Percentiles rank a stretch among this genome's conserved stretches.
Evolutionary conservation across 1,140 invertebrate species (phyloP).

Genomic region (Drosophila grimshawi): DNA sequence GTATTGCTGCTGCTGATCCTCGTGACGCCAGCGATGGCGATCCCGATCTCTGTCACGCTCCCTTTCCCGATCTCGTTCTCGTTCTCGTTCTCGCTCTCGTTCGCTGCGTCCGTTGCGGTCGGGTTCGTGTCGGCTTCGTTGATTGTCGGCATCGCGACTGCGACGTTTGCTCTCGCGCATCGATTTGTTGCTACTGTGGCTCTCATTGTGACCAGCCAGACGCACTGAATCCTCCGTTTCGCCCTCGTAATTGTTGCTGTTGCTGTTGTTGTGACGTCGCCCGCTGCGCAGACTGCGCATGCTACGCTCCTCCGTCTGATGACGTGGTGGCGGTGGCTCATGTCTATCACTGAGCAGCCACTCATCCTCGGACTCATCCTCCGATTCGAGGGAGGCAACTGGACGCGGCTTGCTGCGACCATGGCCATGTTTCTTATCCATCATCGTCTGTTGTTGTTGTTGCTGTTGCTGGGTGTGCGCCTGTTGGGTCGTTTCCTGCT

Average conservation of each 20-base stretch:
- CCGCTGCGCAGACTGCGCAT: constrained; percentile 35
- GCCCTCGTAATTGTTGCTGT: constrained; percentile 64
- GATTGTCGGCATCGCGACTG: constrained; percentile 23
- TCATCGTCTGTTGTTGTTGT: constrained; percentile 22
- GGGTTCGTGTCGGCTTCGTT: constrained; percentile 32
- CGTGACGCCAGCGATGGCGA: constrained; percentile 51
- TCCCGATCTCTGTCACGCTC: constrained; percentile 49
- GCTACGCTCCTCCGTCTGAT: constrained; percentile 47
- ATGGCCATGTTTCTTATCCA: constrained; percentile 42
- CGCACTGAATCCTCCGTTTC: constrained; percentile 76
- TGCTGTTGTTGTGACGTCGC: constrained; percentile 53
- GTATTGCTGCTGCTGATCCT: constrained; percentile 36
- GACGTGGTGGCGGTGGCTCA: constrained; percentile 21
- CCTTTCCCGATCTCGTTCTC: constrained; percentile 47
- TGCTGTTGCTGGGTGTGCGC: constrained; percentile 1
- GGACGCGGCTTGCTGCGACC: constrained; percentile 30
- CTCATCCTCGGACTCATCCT: constrained; percentile 72
- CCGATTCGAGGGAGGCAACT: constrained; percentile 57
- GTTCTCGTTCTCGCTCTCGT: constrained; percentile 39
- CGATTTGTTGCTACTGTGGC: constrained; percentile 38
- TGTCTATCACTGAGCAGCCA: constrained; percentile 54
- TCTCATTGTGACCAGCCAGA: constrained; percentile 21
- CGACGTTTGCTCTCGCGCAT: constrained; percentile 53
- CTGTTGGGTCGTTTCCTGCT: neutral
- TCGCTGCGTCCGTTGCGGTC: constrained; percentile 44